Evolutionary conservation across 2,797 vertebrate genomes (phyloP), one percentile per base, ranked within the genome.

Genomic region (Pteropus rufus): DNA sequence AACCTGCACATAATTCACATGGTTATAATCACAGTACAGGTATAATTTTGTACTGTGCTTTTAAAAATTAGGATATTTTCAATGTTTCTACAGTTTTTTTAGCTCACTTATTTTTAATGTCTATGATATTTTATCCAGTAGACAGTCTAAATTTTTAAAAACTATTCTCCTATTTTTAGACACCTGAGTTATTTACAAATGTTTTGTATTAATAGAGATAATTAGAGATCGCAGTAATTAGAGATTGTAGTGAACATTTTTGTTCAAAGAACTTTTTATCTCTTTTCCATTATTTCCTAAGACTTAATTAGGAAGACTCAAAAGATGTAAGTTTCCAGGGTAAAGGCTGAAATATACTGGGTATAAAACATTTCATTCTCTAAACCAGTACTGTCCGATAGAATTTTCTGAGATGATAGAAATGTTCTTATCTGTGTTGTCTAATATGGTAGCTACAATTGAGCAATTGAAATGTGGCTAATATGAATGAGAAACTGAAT

Each of bases 251-350:
- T 36, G 44, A 72, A 87, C 4, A 70, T 67, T 93, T 91, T 72
- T 69, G 11, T 88, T 87, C 36, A 87, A 79, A 87, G 12, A 79
- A 87, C 70, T 75, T 96, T 85, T 87, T 87, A 70, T 36, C 94
- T 49, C 29, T 39, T 96, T 92, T 83, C 69, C 4, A 87, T 54
- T 56, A 88, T 75, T 88, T 39, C 41, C 39, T 70, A 76, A 89
- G 29, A 36, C 84, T 75, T 80, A 89, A 89, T 46, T 58, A 73
- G 65, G 29, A 94, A 49, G 77, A 84, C 10, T 70, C 69, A 80
- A 93, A 94, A 87, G 44, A 92, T 46, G 0, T 36, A 70, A 65
- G 52, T 44, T 95, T 96, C 16, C 26, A 81, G n/a, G 49, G 77
- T 39, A 92, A 89, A 92, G 31, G 86, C 34, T 54, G 21, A 86